These are phyloP conservation scores for Ptiloglossa arizonensis DNA, from an alignment of 1,140 invertebrate species.

Conservation along the genomic window DNA sequence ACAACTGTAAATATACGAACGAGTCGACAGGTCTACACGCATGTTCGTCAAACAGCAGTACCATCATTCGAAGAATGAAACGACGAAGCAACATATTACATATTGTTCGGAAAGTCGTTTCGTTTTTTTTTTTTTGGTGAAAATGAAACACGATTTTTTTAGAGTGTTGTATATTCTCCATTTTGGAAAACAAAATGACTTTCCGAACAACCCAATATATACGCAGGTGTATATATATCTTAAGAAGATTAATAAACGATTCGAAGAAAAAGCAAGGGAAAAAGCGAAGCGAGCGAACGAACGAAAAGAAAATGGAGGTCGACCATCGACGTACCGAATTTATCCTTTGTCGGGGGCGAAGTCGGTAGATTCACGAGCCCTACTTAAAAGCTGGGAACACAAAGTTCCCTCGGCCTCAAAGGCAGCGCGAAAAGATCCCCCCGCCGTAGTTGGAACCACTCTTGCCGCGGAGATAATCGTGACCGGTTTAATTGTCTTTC, in stretches of 20 bases:
- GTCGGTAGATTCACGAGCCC: conserved; percentile 58
- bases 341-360: conserved; percentile 43
- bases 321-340: conserved; percentile 46
- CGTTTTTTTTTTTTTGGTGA: too few species aligned
- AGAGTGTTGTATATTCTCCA: too few species aligned
- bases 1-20: too few species aligned
- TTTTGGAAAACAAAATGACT: too few species aligned
- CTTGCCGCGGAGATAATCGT: neutral
- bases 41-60: too few species aligned
- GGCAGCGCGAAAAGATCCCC: neutral
- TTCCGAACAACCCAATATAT: too few species aligned
- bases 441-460: neutral
- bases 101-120: too few species aligned
- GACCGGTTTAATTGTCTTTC: neutral
- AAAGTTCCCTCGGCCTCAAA: conserved; percentile 20
- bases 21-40: too few species aligned
- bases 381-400: neutral
- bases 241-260: conserved; percentile 3
- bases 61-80: too few species aligned
- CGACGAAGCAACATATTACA: too few species aligned
- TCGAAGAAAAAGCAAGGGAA: neutral
- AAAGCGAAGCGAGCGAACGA: conserved; percentile 9
- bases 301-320: conserved; percentile 24
- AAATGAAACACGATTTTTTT: too few species aligned
- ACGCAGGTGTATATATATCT: too few species aligned